Evolutionary conservation across 2,888 invertebrate species (phyloP).

Genomic region (Diploptera punctata): DNA sequence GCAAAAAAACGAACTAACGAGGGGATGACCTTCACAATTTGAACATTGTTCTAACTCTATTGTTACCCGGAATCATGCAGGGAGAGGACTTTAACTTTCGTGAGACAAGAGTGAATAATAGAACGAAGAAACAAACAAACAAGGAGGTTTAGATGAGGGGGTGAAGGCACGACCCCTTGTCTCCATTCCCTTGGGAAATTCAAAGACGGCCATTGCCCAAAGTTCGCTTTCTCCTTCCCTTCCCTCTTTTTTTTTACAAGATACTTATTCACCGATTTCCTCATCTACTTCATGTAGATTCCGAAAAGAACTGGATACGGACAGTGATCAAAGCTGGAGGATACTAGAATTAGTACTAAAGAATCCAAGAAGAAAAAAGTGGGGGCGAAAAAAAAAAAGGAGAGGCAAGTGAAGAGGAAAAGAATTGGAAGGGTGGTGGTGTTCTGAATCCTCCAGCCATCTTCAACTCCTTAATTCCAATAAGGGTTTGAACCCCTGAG

Average conservation of each 20-base stretch:
- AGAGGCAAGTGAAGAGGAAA: background rate
- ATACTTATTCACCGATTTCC: background rate
- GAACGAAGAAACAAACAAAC: slow-evolving; percentile 21
- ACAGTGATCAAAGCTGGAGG: slow-evolving; percentile 17
- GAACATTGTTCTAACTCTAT: background rate
- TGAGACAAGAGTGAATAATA: background rate
- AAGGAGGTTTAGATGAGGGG: background rate
- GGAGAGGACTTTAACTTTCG: background rate
- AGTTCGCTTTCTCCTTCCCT: background rate
- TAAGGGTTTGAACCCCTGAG: slow-evolving; percentile 12
- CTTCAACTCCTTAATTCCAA: slow-evolving; percentile 30
- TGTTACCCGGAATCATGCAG: background rate
- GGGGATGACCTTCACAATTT: background rate
- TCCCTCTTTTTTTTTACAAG: slow-evolving; percentile 1
- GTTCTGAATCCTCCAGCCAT: background rate
- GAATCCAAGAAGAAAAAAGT: background rate
- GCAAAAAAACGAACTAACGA: background rate
- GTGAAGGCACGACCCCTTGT: background rate
- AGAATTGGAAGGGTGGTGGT: background rate
- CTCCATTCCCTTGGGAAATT: background rate
- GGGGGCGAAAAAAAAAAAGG: background rate
- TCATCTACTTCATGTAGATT: slow-evolving; percentile 4
- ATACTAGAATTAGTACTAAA: slow-evolving; percentile 20
- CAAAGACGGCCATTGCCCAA: background rate
- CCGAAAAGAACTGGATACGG: background rate